Conservation (phyloP, 2,113 vertebrate genomes). For the Microcebus lehilahytsara region DNA sequence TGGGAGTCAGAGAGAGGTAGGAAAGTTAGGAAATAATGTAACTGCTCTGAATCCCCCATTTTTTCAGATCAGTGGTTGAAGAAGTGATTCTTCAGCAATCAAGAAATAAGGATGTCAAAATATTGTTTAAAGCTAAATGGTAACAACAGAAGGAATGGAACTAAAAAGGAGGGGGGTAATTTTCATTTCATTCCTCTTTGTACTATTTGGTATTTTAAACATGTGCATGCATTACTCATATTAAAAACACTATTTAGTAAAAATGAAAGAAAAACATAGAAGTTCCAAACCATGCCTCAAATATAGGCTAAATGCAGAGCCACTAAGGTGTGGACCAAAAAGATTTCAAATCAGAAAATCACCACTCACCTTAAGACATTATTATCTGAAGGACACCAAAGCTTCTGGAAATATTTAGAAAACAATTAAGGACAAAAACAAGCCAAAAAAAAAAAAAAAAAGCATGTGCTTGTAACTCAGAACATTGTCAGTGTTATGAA, state of each 20-base stretch:
- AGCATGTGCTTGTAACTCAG: background rate
- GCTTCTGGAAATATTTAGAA: background rate
- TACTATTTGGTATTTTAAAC: background rate
- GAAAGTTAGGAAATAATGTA: background rate
- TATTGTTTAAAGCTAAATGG: background rate
- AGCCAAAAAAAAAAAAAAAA: background rate
- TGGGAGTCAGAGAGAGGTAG: background rate
- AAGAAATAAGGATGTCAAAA: background rate
- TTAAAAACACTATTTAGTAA: constrained; percentile 1
- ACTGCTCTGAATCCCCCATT: background rate
- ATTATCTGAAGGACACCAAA: background rate
- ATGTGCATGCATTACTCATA: background rate
- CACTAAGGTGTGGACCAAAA: background rate
- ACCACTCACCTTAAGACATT: background rate
- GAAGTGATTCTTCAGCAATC: background rate
- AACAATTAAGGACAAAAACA: background rate
- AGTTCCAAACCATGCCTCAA: background rate
- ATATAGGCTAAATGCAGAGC: background rate
- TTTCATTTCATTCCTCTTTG: background rate
- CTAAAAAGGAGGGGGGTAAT: background rate
- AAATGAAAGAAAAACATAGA: background rate
- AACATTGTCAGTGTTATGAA: background rate
- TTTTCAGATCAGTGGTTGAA: background rate
- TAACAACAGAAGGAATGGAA: background rate
- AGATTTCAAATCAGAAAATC: background rate